A percentile compares a stretch with the other conserved stretches of the same genome.
phyloP scores from a whole-genome alignment of 2,113 vertebrate species.

The Ploceus nigricollis region DNA sequence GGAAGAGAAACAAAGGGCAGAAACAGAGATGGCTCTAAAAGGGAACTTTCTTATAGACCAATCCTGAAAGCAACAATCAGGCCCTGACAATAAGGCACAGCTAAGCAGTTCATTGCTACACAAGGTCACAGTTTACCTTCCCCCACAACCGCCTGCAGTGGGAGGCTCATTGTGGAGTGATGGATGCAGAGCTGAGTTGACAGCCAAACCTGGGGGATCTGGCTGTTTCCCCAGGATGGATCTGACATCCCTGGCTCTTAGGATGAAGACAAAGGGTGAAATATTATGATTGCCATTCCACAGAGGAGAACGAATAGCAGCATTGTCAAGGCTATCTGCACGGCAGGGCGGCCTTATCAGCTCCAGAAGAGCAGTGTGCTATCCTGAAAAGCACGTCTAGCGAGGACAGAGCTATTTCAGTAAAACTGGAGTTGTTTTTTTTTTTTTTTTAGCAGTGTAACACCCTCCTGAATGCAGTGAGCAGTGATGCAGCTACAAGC shows the following conservation, averaged over 20 bases:
- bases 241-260: not conserved
- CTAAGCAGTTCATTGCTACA: not conserved
- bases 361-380: not conserved
- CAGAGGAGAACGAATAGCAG: not conserved
- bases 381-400: not conserved
- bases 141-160: not conserved
- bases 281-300: not conserved
- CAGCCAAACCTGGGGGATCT: constrained; percentile 9
- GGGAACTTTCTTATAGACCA: constrained; percentile 6
- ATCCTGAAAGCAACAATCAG: constrained; percentile 8
- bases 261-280: not conserved
- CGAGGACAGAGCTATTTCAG: not conserved
- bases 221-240: not conserved
- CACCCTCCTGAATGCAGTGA: not conserved
- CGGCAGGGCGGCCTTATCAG: not conserved
- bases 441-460: not conserved
- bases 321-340: not conserved
- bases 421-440: not conserved
- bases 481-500: not conserved
- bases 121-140: constrained; percentile 24
- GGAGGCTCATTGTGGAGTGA: not conserved
- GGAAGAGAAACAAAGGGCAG: constrained; percentile 48
- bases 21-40: constrained; percentile 34
- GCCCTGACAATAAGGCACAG: not conserved
- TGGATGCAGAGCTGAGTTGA: not conserved